A percentile compares a stretch with the other conserved stretches of the same genome.
These are phyloP conservation scores for Rattus norvegicus DNA, from an alignment of 2,113 vertebrate genomes.

Conservation along the genomic window GRCr8 NC_086034.1:25720501-25721000, in stretches of 20 bases:
- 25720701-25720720: neutral
- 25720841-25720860: no score
- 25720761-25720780: neutral
- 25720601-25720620: neutral
- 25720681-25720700: neutral
- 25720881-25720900: neutral
- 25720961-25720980: neutral
- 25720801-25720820: no score
- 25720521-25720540: neutral
- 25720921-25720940: no score
- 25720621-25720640: neutral
- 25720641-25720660: neutral
- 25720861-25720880: no score
- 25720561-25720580: neutral
- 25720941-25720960: neutral
- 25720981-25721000: neutral
- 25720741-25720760: neutral
- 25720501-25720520: neutral
- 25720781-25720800: neutral
- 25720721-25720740: neutral
- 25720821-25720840: neutral
- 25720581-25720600: neutral
- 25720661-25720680: neutral
- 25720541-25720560: neutral
- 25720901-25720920: no score